Evolutionary conservation across 1,140 invertebrate genomes (phyloP).

Genomic region (Anastrepha obliqua): DNA sequence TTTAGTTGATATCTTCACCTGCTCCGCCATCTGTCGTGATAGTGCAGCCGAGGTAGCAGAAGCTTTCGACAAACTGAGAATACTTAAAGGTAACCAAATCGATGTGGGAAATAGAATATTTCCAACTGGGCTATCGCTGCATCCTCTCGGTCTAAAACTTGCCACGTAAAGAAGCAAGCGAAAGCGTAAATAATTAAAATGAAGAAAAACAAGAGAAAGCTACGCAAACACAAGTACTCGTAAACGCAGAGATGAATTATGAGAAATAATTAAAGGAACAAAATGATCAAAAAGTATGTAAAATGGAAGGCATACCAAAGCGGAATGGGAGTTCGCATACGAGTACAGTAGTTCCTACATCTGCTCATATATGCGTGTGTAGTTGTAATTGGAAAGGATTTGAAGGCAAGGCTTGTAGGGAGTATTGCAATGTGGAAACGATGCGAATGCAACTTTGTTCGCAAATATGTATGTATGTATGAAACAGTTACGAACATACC

Average conservation of each 20-base stretch:
- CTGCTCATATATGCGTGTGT: not conserved
- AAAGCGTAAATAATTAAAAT: slow-evolving; percentile 14
- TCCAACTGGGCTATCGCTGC: no score
- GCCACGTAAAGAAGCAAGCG: not conserved
- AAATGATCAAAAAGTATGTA: not conserved
- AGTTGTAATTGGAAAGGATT: slow-evolving; percentile 22
- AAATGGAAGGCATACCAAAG: no score
- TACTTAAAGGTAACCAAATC: no score
- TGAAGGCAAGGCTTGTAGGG: slow-evolving; percentile 3
- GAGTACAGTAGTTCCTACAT: no score
- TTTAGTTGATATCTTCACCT: no score
- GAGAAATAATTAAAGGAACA: slow-evolving; percentile 24
- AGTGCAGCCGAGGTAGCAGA: no score
- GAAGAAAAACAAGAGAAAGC: not conserved
- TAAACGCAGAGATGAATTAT: not conserved
- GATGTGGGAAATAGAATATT: no score
- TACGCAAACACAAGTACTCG: not conserved
- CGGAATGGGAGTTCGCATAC: no score
- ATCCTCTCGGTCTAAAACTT: no score
- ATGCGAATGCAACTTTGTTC: not conserved
- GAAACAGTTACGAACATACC: not conserved
- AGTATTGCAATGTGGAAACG: not conserved
- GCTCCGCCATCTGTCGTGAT: no score
- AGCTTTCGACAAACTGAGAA: no score
- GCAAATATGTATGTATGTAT: not conserved